Conservation (phyloP, 2,113 vertebrate genomes). For the Onychorhynchus coronatus region DNA sequence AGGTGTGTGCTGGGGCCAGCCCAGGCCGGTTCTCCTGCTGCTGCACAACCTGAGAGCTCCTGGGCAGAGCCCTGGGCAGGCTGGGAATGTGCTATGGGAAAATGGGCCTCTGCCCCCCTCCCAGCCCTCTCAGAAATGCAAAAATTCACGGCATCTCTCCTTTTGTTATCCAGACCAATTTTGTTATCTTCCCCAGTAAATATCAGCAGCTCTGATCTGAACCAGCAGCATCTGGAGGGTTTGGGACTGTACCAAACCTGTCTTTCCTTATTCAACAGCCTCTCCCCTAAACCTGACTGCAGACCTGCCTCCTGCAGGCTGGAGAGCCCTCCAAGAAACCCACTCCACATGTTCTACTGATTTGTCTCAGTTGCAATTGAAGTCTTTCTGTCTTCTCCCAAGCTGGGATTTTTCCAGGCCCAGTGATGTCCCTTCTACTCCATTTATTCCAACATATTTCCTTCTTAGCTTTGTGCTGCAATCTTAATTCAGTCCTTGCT, state of each 20-base stretch:
- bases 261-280: background rate
- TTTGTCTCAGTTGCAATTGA: background rate
- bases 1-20: background rate
- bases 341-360: background rate
- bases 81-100: background rate
- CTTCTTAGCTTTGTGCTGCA: background rate
- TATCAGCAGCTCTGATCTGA: background rate
- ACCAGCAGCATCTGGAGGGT: background rate
- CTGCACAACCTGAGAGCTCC: background rate
- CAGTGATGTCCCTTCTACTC: background rate
- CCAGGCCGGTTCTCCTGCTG: background rate
- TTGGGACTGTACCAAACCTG: background rate
- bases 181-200: background rate
- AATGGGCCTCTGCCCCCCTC: background rate
- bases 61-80: background rate
- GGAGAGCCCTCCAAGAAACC: background rate
- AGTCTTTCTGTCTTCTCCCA: background rate
- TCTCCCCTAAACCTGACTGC: background rate
- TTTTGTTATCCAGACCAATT: background rate
- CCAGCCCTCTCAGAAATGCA: background rate
- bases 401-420: background rate
- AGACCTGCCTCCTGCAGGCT: background rate
- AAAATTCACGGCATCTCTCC: background rate
- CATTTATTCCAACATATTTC: background rate
- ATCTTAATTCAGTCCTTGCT: background rate